These are phyloP conservation scores for Pollimyrus isidori DNA, from an alignment of 2,113 vertebrate species.

Conservation along the genomic window DNA sequence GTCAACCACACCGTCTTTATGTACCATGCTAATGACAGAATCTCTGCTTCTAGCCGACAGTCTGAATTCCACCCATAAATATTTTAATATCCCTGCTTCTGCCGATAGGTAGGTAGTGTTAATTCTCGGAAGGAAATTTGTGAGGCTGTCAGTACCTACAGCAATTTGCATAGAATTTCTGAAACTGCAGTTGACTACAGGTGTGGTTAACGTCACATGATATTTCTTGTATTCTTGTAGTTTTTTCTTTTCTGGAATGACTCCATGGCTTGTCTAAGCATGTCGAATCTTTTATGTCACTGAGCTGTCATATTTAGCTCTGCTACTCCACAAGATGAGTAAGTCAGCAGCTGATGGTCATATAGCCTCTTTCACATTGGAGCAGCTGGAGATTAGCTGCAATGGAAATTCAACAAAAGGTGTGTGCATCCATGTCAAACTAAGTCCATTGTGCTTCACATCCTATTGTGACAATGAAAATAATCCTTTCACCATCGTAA, in stretches of 20 bases:
- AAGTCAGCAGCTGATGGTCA: background rate
- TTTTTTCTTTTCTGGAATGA: background rate
- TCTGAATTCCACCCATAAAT: background rate
- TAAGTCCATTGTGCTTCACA: background rate
- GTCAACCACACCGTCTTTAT: background rate
- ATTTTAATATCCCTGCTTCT: background rate
- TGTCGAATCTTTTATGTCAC: background rate
- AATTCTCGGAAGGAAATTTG: background rate
- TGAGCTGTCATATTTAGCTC: background rate
- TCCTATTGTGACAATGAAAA: background rate
- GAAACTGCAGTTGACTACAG: background rate
- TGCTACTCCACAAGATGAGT: background rate
- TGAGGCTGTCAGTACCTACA: background rate
- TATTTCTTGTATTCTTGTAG: background rate
- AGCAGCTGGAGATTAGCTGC: background rate
- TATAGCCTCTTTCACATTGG: background rate
- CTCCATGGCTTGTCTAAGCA: background rate
- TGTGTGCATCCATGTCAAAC: background rate
- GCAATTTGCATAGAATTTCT: background rate
- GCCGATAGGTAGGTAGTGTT: background rate
- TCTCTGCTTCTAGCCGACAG: background rate
- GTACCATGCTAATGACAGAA: background rate
- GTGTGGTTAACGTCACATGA: background rate
- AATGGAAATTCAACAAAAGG: background rate
- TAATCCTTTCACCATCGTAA: background rate